A percentile compares a stretch with the other conserved stretches of the same genome.
Conservation (phyloP, 2,888 invertebrate genomes). For the Agrochola macilenta region DNA sequence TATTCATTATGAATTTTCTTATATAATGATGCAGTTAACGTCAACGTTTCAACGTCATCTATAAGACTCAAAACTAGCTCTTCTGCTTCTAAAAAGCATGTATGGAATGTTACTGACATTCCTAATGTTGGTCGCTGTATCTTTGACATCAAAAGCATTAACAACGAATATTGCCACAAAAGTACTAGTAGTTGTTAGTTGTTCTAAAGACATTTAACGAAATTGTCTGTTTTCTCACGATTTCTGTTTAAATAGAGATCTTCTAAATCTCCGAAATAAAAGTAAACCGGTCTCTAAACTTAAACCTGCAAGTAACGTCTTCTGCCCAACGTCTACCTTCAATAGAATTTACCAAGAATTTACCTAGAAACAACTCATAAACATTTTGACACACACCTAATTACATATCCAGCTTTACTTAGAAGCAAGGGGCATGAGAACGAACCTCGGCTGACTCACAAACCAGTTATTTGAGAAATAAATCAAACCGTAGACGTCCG, state of each 20-base stretch:
- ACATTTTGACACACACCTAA: constrained; percentile 68
- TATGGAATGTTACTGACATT: neutral
- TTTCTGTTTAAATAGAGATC: neutral
- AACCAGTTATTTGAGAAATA: constrained; percentile 83
- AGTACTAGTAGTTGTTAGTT: neutral
- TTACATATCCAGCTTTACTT: constrained; percentile 69
- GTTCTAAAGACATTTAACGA: neutral
- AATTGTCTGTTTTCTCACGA: constrained; percentile 27
- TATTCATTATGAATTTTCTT: constrained; percentile 6
- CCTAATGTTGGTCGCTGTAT: neutral
- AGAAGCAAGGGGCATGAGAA: constrained; percentile 85
- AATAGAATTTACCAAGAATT: constrained; percentile 43
- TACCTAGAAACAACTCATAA: constrained; percentile 63
- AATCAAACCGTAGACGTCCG: constrained; percentile 85
- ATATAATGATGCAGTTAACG: neutral
- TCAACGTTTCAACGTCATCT: neutral
- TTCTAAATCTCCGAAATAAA: constrained; percentile 5
- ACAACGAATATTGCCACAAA: neutral
- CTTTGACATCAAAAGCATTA: neutral
- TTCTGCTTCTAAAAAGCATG: no score
- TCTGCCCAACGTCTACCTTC: constrained; percentile 11
- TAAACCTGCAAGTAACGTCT: neutral
- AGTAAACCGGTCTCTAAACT: constrained; percentile 21
- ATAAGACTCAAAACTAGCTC: neutral
- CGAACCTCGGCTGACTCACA: constrained; percentile 77